Conservation (phyloP, 2,888 invertebrate species). For the Erpobdella octoculata region DNA sequence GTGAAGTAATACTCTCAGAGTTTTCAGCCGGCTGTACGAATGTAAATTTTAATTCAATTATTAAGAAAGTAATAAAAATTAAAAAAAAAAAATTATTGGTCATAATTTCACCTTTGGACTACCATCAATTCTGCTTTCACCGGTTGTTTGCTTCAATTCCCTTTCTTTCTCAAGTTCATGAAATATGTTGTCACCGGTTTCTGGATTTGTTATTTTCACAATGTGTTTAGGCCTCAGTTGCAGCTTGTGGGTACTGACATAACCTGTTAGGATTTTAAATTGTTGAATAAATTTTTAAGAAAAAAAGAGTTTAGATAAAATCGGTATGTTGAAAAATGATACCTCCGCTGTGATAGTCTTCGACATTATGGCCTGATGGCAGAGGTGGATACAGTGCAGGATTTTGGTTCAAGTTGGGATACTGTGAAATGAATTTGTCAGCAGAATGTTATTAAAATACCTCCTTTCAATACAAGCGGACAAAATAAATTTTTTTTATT, state of each 20-base stretch:
- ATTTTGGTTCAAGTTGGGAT: constrained; percentile 13
- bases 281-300: neutral
- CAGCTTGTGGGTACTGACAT: neutral
- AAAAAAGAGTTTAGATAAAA: neutral
- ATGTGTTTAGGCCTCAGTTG: constrained; percentile 8
- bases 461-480: neutral
- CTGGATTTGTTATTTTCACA: constrained; percentile 27
- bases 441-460: neutral
- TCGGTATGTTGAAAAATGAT: constrained; percentile 11
- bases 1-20: neutral
- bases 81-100: no score
- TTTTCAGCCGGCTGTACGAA: neutral
- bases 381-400: neutral
- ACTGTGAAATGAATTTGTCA: neutral
- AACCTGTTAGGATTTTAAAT: neutral
- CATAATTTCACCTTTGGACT: neutral
- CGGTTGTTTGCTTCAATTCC: constrained; percentile 1
- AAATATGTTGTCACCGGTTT: constrained; percentile 27
- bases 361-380: neutral
- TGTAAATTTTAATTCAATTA: neutral
- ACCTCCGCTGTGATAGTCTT: neutral
- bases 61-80: neutral
- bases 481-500: neutral
- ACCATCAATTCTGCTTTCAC: neutral
- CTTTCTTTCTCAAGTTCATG: constrained; percentile 16